Base-by-base conservation (phyloP, 2,797 vertebrate species). In the Sphaeramia orbicularis region DNA sequence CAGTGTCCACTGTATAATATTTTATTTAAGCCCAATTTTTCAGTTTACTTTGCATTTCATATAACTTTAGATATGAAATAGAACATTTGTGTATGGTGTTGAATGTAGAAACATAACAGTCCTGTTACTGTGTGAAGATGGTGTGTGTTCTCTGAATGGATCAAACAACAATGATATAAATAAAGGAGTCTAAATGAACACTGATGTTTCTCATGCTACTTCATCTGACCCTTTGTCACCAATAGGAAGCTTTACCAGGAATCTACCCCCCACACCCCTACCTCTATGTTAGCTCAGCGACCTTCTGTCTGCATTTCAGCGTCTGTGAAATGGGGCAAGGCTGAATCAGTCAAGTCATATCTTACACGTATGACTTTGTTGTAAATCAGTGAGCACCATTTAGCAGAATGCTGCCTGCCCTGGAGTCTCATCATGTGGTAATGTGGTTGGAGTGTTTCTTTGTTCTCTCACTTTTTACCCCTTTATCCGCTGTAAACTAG, bases 321-420 rank as follows among this genome's bases (percentile, higher is more conserved):
- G n/a, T 61, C 35, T 16, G 38, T 6, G 7, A 36, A 61, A 45
- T 0, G 4, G 24, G 21, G 40, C 7, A 40, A 42, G 36, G 37
- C 14, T 44, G 40, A 76, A 47, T 52, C 56, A 63, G 35, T 24
- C 7, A 27, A 11, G 36, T 50, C 58, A 47, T 50, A 49, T 66
- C 45, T 69, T 14, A 4, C 49, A 38, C 1, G 1, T 27, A 13
- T 59, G 13, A 7, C 16, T 36, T 41, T 14, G 13, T 47, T 38
- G 10, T 55, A 3, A 0, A 50, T 50, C 2, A 4, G 13, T 53
- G 35, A 66, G 6, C 19, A 40, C 19, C 12, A 54, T 13, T 53
- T 2, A 45, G 55, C 58, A 41, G 14, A 40, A 24, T 7, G 0
- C 6, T 0, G 0, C 51, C 14, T 32, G 21, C 16, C 58, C 7